Evolutionary conservation across 23 tunicate species (phyloP), one percentile per base, ranked within the genome.

Genomic region (Ascidia mentula): DNA sequence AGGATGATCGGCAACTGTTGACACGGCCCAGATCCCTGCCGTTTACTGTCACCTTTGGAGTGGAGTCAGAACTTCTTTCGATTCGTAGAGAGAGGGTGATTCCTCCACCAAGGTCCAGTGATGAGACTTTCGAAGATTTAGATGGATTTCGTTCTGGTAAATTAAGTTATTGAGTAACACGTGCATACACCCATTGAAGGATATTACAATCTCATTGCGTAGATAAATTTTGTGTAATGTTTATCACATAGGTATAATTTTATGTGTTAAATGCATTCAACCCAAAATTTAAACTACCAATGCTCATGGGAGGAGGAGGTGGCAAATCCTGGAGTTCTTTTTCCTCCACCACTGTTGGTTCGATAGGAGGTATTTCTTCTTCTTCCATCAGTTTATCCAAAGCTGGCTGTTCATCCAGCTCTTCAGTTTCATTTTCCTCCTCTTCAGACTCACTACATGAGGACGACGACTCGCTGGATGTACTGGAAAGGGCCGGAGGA

Each of bases 41-140:
- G n/a, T 82, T 74, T 18, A 75, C 82, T n/a, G 40, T 81, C 20
- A 77, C 37, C 18, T 65, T 36, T 18, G 79, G 79, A 1, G 65
- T 6, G 2, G 34, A 15, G 18, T 77, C 81, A 28, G 37, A 24
- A 15, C 38, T 45, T 33, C 38, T 37, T 40, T 83, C 87, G 46
- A 83, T 83, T 59, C 87, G 32, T 32, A 83, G 40, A 7, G 87
- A 83, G 1, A 83, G 39, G 34, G 87, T 83, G 35, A 83, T 76
- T 17, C 87, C 81, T 32, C 76, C 80, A 53, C 65, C 65, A 18
- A 82, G 40, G 36, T 82, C 79, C 4, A 45, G 24, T 1, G 78
- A 74, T 31, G 34, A 46, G 24, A 53, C 65, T 20, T 28, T 26
- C 22, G 65, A 53, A 28, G 13, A 26, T 9, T 53, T 26, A 26